phyloP scores from a whole-genome alignment of 2,797 vertebrate species.

The Mus minutoides region DNA sequence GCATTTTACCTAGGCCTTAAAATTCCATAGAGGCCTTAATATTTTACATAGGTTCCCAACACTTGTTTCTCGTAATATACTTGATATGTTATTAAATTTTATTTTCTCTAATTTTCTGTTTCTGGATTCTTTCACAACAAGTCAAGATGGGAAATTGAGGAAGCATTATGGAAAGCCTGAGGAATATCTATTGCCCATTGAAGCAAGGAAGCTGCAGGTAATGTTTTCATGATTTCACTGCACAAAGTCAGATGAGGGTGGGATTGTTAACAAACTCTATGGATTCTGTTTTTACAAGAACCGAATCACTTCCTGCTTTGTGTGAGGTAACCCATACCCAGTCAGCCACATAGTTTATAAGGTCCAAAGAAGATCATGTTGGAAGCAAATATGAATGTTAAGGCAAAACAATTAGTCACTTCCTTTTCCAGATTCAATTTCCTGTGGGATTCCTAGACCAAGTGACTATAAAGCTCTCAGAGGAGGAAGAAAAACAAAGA shows the following conservation, averaged over 20 bases:
- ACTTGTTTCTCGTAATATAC: conserved; percentile 18
- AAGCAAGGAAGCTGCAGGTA: not conserved
- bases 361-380: not conserved
- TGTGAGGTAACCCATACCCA: not conserved
- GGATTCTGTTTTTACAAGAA: not conserved
- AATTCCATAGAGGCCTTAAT: not conserved
- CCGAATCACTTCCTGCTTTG: not conserved
- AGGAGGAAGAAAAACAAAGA: not conserved
- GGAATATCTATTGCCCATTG: not conserved
- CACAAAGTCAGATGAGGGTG: not conserved
- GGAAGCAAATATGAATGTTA: not conserved
- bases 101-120: not conserved
- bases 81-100: conserved; percentile 13
- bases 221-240: not conserved
- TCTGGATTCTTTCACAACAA: not conserved
- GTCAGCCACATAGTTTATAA: not conserved
- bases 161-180: not conserved
- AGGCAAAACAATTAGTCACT: not conserved
- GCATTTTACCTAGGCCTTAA: not conserved
- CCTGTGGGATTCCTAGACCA: not conserved
- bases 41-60: not conserved
- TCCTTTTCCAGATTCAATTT: not conserved
- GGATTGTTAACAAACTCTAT: not conserved
- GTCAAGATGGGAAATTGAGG: not conserved
- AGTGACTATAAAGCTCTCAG: not conserved